These are phyloP conservation scores for Agrochola macilenta DNA, from an alignment of 2,888 invertebrate genomes.

Conservation along the genomic window DNA sequence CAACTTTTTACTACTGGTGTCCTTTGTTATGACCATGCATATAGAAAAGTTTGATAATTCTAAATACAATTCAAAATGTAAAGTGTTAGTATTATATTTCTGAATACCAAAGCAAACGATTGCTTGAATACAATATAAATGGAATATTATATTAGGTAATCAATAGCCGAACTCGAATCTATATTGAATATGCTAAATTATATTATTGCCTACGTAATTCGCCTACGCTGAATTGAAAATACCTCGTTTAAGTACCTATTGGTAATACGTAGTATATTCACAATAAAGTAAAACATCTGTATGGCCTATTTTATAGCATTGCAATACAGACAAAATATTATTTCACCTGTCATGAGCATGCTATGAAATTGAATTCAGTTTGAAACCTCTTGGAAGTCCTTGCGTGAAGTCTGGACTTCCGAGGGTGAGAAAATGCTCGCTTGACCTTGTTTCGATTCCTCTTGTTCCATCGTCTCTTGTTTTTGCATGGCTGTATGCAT, in stretches of 20 bases:
- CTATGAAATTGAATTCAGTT: conserved; percentile 52
- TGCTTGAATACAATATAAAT: conserved; percentile 11
- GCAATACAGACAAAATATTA: conserved; percentile 38
- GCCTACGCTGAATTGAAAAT: conserved; percentile 19
- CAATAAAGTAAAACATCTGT: conserved; percentile 6
- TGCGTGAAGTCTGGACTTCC: conserved; percentile 26
- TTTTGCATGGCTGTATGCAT: conserved; percentile 4
- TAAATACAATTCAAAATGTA: not conserved
- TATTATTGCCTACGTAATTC: conserved; percentile 22
- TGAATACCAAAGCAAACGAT: not conserved
- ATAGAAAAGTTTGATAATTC: not conserved
- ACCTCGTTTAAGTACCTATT: not conserved
- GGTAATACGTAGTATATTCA: not conserved
- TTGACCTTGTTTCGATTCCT: conserved; percentile 46
- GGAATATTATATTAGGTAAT: conserved; percentile 31
- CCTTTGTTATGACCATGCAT: no score
- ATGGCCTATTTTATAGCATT: not conserved
- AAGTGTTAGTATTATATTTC: not conserved
- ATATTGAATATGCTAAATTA: conserved; percentile 40
- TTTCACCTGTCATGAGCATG: conserved; percentile 46
- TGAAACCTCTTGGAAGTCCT: conserved; percentile 34
- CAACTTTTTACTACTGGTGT: not conserved
- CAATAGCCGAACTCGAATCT: conserved; percentile 23
- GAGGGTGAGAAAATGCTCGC: conserved; percentile 23
- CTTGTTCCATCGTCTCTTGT: conserved; percentile 20